A percentile compares a stretch with the other conserved stretches of the same genome.
Conservation (phyloP, 2,888 invertebrate genomes). For the Erebia aethiops region DNA sequence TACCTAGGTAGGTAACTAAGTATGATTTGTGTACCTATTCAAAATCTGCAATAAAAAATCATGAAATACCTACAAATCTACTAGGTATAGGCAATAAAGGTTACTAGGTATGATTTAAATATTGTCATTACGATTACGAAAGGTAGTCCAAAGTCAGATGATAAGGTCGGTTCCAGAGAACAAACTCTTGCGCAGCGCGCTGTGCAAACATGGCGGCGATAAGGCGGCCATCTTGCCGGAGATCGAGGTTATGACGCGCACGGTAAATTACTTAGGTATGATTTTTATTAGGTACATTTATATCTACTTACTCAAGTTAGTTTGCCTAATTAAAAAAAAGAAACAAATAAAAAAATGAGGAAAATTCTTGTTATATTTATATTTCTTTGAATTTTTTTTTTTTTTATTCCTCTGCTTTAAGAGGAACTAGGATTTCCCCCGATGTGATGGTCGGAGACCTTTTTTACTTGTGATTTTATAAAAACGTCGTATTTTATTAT, state of each 20-base stretch:
- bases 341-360: no score
- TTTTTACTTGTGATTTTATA: no score
- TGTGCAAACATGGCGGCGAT: constrained; percentile 77
- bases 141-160: constrained; percentile 40
- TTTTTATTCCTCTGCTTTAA: no score
- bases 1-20: no score
- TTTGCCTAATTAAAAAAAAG: background rate
- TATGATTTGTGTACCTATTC: no score
- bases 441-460: no score
- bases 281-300: constrained; percentile 52
- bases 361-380: background rate
- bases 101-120: constrained; percentile 19
- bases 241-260: constrained; percentile 73
- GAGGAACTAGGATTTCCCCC: no score
- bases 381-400: no score
- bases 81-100: background rate
- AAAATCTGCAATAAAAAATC: no score
- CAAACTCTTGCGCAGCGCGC: constrained; percentile 77
- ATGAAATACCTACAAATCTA: no score
- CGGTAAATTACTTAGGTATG: constrained; percentile 58
- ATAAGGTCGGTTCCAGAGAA: constrained; percentile 65
- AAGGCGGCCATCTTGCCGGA: constrained; percentile 74
- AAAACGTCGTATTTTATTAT: no score
- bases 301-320: background rate
- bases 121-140: constrained; percentile 37